These are phyloP conservation scores for Micromys minutus DNA, from an alignment of 2,113 vertebrate genomes.

Conservation along the genomic window DNA sequence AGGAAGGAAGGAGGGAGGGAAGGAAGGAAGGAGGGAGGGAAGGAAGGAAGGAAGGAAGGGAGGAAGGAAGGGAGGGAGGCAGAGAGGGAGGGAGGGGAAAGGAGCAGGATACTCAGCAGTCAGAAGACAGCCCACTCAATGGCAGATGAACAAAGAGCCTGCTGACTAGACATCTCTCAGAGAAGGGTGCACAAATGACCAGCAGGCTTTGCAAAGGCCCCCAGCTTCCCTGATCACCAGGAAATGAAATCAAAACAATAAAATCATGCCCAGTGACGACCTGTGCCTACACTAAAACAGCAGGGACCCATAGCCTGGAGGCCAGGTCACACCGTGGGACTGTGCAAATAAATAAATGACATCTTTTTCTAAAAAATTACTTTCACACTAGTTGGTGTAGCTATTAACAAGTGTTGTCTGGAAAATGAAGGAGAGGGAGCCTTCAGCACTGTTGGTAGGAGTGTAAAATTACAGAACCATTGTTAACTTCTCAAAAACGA, in stretches of 20 bases:
- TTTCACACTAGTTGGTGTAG: background rate
- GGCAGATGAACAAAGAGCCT: background rate
- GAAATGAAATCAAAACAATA: background rate
- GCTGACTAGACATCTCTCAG: background rate
- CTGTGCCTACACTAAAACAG: background rate
- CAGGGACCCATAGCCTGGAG: background rate
- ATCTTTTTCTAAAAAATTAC: no score
- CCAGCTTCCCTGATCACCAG: background rate
- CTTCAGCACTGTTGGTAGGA: background rate
- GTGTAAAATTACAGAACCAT: background rate
- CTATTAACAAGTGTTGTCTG: background rate
- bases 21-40: no score
- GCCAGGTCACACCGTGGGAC: background rate
- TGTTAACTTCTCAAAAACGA: background rate
- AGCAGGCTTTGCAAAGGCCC: background rate
- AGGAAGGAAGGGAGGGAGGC: no score
- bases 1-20: no score
- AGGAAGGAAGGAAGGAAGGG: no score
- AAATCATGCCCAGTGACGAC: background rate
- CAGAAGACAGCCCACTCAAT: background rate
- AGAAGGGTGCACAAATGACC: background rate
- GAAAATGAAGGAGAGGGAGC: background rate
- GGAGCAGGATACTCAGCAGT: background rate
- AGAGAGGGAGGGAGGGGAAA: background rate
- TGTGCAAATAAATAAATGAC: background rate